phyloP scores from a whole-genome alignment of 2,888 invertebrate genomes.

The Caenorhabditis sp. region DNA sequence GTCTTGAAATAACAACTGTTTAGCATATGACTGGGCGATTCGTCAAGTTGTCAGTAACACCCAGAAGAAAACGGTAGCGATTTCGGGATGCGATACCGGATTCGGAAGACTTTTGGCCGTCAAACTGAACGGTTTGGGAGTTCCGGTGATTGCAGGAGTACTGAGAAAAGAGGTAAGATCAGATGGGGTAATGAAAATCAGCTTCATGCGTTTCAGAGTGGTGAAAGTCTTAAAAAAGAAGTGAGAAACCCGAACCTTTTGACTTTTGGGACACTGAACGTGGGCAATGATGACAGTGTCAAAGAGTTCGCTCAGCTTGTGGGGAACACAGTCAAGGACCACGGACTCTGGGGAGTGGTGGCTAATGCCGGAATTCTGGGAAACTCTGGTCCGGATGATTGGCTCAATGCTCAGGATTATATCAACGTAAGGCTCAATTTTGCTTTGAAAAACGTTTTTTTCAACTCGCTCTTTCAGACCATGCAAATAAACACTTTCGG shows the following conservation, averaged over 20 bases:
- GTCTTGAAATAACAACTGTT: background rate
- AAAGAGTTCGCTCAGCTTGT: constrained; percentile 63
- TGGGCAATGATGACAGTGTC: constrained; percentile 68
- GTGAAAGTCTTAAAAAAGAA: constrained; percentile 58
- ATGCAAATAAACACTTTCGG: constrained; percentile 79
- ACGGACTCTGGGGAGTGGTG: constrained; percentile 71
- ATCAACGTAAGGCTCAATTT: constrained; percentile 66
- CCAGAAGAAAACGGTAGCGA: constrained; percentile 56
- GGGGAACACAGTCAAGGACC: constrained; percentile 45
- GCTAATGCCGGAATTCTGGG: constrained; percentile 76
- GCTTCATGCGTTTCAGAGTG: constrained; percentile 57
- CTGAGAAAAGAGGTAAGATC: constrained; percentile 46
- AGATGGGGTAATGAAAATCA: background rate
- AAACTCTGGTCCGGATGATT: constrained; percentile 78
- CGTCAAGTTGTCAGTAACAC: constrained; percentile 14
- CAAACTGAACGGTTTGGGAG: constrained; percentile 47
- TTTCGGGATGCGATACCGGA: constrained; percentile 66
- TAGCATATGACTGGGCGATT: constrained; percentile 32
- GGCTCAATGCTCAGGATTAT: constrained; percentile 78
- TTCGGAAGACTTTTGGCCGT: constrained; percentile 60
- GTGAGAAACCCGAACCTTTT: constrained; percentile 46
- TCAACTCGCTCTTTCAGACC: constrained; percentile 58
- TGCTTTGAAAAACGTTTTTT: background rate
- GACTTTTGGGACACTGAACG: constrained; percentile 68
- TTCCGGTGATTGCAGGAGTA: constrained; percentile 64